Evolutionary conservation across 2,113 vertebrate species (phyloP), one percentile per base, ranked within the genome.

Genomic region (Chloropsis hardwickii): DNA sequence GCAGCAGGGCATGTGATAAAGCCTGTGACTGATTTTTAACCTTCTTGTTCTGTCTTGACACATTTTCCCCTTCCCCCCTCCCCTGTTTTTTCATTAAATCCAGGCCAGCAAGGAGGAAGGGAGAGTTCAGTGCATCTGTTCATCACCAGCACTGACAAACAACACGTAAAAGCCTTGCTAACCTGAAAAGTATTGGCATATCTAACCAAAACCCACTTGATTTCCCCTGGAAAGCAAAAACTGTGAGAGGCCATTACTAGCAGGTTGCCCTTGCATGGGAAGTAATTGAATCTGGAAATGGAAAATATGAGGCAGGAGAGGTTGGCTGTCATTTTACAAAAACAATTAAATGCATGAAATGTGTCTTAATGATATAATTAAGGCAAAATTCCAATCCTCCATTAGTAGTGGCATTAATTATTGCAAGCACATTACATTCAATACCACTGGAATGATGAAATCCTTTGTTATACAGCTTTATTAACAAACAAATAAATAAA

Each of bases 281-380:
- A 79, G 37, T 90, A 96, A 96, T 87, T 94, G 76, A 94, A 97
- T 97, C 80, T 91, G 95, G 94, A 95, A 94, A 94, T 47, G 78
- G 91, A 83, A 92, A 95, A 81, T 81, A 65, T n/a, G 76, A 47
- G 42, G 73, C 79, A 90, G 86, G 78, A 94, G 92, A 92, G 83
- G 81, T 94, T 93, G 54, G 80, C 93, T 94, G 90, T 97, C 96
- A 76, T 95, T 92, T 92, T 78, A 91, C 88, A 82, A 65, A 95
- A 96, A 92, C 73, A 92, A 93, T 94, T 96, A 94, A 93, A 92
- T 73, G 90, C 94, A 92, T 94, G 88, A 96, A 96, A 95, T 90
- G 95, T 92, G 91, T 90, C 88, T 81, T 93, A 92, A 92, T 86
- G 64, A 92, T 95, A 89, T 82, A 94, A 95, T 97, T 95, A 97